Evolutionary conservation across 1,140 invertebrate genomes (phyloP), one percentile per base, ranked within the genome.

Genomic region (Maniola jurtina): DNA sequence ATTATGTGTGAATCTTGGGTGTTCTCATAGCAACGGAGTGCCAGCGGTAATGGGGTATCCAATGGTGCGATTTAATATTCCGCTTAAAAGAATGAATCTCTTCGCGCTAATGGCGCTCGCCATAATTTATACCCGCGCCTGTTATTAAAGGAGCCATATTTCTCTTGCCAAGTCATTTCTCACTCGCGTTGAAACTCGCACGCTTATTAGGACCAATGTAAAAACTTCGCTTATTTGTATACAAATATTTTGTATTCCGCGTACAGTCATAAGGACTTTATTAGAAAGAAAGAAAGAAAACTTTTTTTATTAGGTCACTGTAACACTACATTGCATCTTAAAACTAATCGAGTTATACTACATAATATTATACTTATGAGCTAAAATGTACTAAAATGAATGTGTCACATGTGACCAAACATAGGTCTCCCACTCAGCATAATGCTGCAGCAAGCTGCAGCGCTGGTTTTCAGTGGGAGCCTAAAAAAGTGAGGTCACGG

Each of bases 51-150:
- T 67, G 40, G 61, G 57, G 38, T 61, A 63, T 61, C 63, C 61
- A 66, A 64, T 66, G 71, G 67, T 70, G 64, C 56, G 64, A 52
- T 73, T 61, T 64, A 67, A 67, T 68, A 70, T 70, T 61, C 68
- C 61, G 64, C 59, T 73, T 63, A 73, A 73, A 70, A 73, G 64
- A 73, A 73, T 67, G 68, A 73, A 68, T 70, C 64, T 59, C 42
- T 36, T 33, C 38, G 45, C 68, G 64, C 68, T 73, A 73, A 68
- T 73, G 68, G 58, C 25, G 42, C 59, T 64, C 35, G n/a, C 56
- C 58, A 62, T 70, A 67, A 67, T 73, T 73, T 73, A 73, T 70
- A 62, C 40, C 34, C 61, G 16, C 57, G 33, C 58, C 61, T 61
- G 36, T 59, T 68, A 68, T 68, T 64, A 60, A 63, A 68, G 48